phyloP scores from a whole-genome alignment of 1,140 invertebrate genomes.

The Adoxophyes honmai region DNA sequence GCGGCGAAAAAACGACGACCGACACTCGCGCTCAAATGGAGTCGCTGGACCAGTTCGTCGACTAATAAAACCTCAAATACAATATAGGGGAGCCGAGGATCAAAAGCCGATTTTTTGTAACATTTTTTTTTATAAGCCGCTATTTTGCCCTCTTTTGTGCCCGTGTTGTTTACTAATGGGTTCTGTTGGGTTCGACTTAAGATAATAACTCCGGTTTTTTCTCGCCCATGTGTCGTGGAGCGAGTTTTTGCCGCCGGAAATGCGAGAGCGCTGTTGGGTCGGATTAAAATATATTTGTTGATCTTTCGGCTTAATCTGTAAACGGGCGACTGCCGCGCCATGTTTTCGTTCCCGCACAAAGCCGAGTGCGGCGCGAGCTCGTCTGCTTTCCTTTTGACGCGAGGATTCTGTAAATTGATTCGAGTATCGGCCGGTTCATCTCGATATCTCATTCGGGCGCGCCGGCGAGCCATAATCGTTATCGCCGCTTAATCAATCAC shows the following conservation, averaged over 20 bases:
- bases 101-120: conserved; percentile 74
- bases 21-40: conserved; percentile 25
- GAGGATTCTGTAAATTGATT: conserved; percentile 42
- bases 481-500: conserved; percentile 71
- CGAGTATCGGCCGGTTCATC: conserved; percentile 33
- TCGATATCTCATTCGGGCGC: conserved; percentile 40
- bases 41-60: conserved; percentile 53
- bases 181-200: conserved; percentile 75
- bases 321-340: conserved; percentile 32
- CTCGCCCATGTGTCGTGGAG: conserved; percentile 64
- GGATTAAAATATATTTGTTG: conserved; percentile 75
- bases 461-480: conserved; percentile 56
- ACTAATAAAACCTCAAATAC: conserved; percentile 72
- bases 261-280: conserved; percentile 59
- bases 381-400: conserved; percentile 34
- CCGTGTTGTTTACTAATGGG: conserved; percentile 76
- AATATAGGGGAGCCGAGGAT: conserved; percentile 65
- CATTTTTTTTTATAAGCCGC: conserved; percentile 68
- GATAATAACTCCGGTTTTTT: conserved; percentile 75
- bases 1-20: conserved; percentile 7
- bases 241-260: conserved; percentile 69
- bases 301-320: conserved; percentile 64
- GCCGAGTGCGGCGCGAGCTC: conserved; percentile 32
- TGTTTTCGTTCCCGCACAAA: conserved; percentile 40
- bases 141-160: conserved; percentile 75